Percentiles rank a stretch among this genome's conserved stretches.
Conservation (phyloP, 2,113 vertebrate species). For the Dromas ardeola region DNA sequence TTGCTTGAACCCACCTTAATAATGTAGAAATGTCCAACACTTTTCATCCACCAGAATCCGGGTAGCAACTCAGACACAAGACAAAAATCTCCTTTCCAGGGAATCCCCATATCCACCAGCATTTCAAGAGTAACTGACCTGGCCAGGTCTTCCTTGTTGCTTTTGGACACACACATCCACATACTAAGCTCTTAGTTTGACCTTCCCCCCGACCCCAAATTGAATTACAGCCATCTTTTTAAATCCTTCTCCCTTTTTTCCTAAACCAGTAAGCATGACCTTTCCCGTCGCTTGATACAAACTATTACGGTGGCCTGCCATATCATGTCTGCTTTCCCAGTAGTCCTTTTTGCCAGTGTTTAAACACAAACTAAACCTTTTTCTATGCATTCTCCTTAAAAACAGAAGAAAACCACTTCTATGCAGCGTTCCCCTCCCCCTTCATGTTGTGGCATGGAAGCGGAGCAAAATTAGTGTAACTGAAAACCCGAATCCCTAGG, state of each 20-base stretch:
- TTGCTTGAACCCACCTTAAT: background rate
- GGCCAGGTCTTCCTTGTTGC: background rate
- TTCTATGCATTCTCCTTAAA: background rate
- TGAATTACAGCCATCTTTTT: background rate
- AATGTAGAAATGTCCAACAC: background rate
- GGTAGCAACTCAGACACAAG: background rate
- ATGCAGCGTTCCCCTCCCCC: background rate
- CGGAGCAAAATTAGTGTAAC: background rate
- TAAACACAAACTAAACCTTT: background rate
- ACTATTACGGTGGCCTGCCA: background rate
- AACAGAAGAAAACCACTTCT: background rate
- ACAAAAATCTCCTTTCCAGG: background rate
- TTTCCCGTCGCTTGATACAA: background rate
- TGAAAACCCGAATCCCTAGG: background rate
- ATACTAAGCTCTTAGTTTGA: background rate
- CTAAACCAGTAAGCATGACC: background rate
- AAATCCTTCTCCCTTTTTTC: background rate
- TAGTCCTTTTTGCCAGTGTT: background rate
- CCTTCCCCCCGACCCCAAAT: accelerated
- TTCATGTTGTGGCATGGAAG: background rate
- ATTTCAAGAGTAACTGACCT: background rate
- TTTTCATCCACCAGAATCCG: background rate
- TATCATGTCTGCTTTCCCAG: background rate
- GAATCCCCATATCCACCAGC: background rate
- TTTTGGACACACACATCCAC: background rate